phyloP scores from a whole-genome alignment of 2,888 invertebrate genomes.

The Phlogophora meticulosa region DNA sequence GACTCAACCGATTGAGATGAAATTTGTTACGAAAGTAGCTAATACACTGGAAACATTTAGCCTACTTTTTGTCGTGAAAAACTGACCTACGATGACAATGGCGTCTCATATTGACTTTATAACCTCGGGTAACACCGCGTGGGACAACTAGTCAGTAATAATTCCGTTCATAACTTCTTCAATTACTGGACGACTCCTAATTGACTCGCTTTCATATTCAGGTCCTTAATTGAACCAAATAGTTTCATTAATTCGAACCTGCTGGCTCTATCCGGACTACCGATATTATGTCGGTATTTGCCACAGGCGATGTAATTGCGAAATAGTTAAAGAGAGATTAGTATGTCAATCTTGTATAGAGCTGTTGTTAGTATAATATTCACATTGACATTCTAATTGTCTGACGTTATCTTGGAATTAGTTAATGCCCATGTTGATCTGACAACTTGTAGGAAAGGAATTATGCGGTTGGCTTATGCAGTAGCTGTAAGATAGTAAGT shows the following conservation, averaged over 20 bases:
- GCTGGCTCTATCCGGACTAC: constrained; percentile 3
- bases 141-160: no score
- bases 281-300: constrained; percentile 41
- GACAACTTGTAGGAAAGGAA: constrained; percentile 29
- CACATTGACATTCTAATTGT: constrained; percentile 55
- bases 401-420: constrained; percentile 46
- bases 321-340: constrained; percentile 40
- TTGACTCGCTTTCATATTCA: constrained; percentile 29
- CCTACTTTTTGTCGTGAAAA: no score
- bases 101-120: no score
- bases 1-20: no score
- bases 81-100: no score
- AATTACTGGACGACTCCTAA: constrained; percentile 22
- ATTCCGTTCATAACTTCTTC: constrained; percentile 13
- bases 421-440: constrained; percentile 37
- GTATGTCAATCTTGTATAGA: constrained; percentile 37
- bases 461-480: not conserved
- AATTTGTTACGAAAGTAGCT: no score
- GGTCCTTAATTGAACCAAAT: constrained; percentile 19
- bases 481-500: constrained; percentile 6
- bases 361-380: constrained; percentile 47
- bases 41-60: no score
- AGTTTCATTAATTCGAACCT: constrained; percentile 26
- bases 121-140: no score
- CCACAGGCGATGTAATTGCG: constrained; percentile 36